Base-by-base conservation (phyloP, 1,140 invertebrate species). In the Physella acuta region DNA sequence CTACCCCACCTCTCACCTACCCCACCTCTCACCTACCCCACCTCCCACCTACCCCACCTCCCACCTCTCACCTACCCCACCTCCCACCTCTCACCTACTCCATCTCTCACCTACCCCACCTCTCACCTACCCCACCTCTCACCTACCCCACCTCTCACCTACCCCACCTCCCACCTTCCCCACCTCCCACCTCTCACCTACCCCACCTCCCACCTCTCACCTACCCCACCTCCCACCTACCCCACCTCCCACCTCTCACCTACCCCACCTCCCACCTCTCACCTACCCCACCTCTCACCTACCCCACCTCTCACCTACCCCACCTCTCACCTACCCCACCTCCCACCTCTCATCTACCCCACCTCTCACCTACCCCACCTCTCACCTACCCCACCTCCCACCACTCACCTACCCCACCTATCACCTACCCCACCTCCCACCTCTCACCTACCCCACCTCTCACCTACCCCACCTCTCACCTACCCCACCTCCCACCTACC, bases 171-270 rank as follows among this genome's bases (percentile, higher is more conserved):
- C 39, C 60, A 37, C 14, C 24, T 28, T 63, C 60, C 30, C 26
- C 24, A 16, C 30, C 37, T 44, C 34, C 24, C 24, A 37, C 60
- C 34, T 39, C 26, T 63, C 60, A 24, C 24, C 26, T 28, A 37
- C 36, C 39, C 26, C 24, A 44, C 20, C 20, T 44, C 39, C 20
- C 39, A 11, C 39, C 20, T 44, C 20, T 20, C 20, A 8, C 20
- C 34, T 63, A 31, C 39, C 24, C 24, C 34, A 37, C 28, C 39
- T 24, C 24, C 36, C 26, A 33, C 3, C 36, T 39, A 16, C 30
- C 37, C 30, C 61, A 39, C 37, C 37, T 44, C 44, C 33, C 30
- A 24, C 36, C 37, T 63, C 61, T 63, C 34, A 14, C 34, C 33
- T 24, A 30, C 34, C 33, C 33, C 33, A 11, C 11, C 33, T 24